phyloP scores from a whole-genome alignment of 2,113 vertebrate genomes.

The Crotalus viridis region DNA sequence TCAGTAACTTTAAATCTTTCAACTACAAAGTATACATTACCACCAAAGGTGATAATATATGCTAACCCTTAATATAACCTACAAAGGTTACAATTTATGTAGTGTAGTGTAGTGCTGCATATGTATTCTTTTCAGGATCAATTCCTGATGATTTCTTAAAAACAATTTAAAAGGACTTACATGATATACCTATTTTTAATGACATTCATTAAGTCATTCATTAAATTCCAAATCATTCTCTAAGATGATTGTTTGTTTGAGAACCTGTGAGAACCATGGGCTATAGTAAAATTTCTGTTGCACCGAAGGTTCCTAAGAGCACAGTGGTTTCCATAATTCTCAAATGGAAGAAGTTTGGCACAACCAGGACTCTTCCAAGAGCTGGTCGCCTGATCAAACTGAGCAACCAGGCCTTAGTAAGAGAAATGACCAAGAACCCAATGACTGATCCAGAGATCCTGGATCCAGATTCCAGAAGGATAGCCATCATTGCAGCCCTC shows the following conservation, averaged over 20 bases:
- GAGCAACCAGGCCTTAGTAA: no score
- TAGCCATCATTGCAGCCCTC: no score
- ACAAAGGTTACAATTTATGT: background rate
- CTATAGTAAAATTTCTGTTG: no score
- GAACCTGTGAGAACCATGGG: background rate
- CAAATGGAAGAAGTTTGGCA: no score
- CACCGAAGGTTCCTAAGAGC: no score
- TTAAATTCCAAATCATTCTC: background rate
- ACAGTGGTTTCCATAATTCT: no score
- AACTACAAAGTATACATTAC: background rate
- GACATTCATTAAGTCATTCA: background rate
- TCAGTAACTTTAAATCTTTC: background rate
- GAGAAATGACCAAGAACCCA: no score
- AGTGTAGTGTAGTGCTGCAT: background rate
- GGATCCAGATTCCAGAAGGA: no score
- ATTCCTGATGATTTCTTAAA: background rate
- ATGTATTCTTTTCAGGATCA: background rate
- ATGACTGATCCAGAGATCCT: no score
- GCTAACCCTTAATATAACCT: background rate
- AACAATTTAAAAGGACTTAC: background rate
- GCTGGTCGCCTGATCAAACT: no score
- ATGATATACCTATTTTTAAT: background rate
- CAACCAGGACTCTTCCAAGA: no score
- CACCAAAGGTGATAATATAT: background rate
- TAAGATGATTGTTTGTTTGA: background rate